These are phyloP conservation scores for Caenorhabditis sulstoni DNA, from an alignment of 2,888 invertebrate genomes.

Conservation along the genomic window DNA sequence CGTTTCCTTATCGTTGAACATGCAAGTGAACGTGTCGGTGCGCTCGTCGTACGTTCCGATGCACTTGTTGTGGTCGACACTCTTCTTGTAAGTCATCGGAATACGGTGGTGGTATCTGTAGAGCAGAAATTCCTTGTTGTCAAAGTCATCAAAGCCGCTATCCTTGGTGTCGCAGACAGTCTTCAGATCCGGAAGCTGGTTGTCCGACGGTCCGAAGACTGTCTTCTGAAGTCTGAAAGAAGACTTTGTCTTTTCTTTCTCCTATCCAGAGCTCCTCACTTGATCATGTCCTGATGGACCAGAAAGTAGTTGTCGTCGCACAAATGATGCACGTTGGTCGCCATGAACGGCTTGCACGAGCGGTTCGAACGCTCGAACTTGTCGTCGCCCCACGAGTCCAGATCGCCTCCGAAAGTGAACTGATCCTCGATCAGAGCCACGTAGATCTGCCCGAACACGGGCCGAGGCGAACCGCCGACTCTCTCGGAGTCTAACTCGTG, in stretches of 20 bases:
- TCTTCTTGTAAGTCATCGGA: constrained; percentile 30
- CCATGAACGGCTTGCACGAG: constrained; percentile 42
- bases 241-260: neutral
- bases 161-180: constrained; percentile 4
- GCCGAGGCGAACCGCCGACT: accelerated
- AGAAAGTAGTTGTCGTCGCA: constrained; percentile 37
- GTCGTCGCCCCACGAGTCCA: constrained; percentile 6
- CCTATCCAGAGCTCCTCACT: neutral
- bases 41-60: constrained; percentile 9
- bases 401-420: constrained; percentile 47
- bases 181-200: neutral
- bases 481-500: constrained; percentile 20
- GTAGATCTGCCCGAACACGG: constrained; percentile 32
- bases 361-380: constrained; percentile 1
- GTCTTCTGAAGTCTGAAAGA: constrained; percentile 29
- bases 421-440: constrained; percentile 49
- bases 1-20: neutral
- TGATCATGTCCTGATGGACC: constrained; percentile 47
- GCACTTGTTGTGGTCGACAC: constrained; percentile 2
- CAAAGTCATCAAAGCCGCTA: neutral
- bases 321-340: constrained; percentile 25
- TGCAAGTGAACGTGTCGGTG: constrained; percentile 47
- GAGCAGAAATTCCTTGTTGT: constrained; percentile 1
- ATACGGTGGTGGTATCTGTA: constrained; percentile 43
- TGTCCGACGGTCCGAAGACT: neutral